Base-by-base conservation (phyloP, 2,797 vertebrate genomes). In the Manis crassicaudata region DNA sequence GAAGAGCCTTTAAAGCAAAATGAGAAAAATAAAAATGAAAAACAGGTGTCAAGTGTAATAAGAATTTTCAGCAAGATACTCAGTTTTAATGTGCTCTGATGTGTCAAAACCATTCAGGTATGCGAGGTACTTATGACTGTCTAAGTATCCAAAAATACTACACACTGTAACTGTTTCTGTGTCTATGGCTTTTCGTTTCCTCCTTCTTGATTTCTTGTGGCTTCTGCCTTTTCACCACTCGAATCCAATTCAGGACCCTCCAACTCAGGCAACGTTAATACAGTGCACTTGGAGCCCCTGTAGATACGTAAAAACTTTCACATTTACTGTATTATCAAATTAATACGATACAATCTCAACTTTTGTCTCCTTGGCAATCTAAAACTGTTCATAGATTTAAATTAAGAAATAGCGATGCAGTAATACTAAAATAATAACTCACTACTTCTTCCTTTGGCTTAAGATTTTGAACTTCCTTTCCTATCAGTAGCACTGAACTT, bases 1-100 rank as follows among this genome's bases (percentile, higher is more conserved):
- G 99, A 97, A 99, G 97, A 88, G 99, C 99, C 11, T 99, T 98
- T 96, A 96, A 96, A 98, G 96, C 21, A 96, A 98, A 95, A 18
- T 35, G 37, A 40, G 37, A 40, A 81, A 88, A 91, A 54, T 5
- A 56, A 89, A 77, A 97, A 5, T 32, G 16, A 63, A 63, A 6
- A 46, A 46, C 43, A 73, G 60, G n/a, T 23, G 3, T 87, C 37
- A 65, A 43, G n/a, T 11, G 3, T 52, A 81, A 1, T 40, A 54
- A 86, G 32, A 32, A 75, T 77, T 97, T 85, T 94, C 81, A 67
- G 80, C 18, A 72, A 92, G 67, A 87, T 58, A 60, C 43, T 88
- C 67, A 82, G 16, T 52, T 80, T 92, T 16, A 65, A 70, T 11
- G 67, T 54, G n/a, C 70, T 35, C 7, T 52, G 58, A 80, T 89